These are phyloP conservation scores for Cercocebus atys DNA, from an alignment of 2,113 vertebrate genomes.

Conservation along the genomic window DNA sequence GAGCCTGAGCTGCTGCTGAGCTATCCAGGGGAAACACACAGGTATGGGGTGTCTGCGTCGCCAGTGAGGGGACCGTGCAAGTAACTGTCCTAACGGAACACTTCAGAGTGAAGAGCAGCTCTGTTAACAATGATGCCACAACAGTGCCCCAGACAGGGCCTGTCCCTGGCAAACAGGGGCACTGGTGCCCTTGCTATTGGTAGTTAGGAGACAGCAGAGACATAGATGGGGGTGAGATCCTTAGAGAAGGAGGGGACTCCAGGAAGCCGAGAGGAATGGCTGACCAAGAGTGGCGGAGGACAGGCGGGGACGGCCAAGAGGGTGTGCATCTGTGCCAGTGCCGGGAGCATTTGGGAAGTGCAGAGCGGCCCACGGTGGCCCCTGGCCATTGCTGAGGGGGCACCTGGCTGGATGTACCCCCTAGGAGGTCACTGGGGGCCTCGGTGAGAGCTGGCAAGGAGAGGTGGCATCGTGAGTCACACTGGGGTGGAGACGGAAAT, in stretches of 20 bases:
- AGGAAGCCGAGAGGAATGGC: background rate
- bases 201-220: background rate
- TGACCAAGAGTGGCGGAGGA: too few relatives aligned
- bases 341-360: background rate
- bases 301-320: too few relatives aligned
- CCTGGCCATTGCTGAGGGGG: background rate
- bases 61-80: rapidly evolving
- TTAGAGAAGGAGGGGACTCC: rapidly evolving
- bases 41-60: rapidly evolving
- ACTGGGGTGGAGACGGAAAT: background rate
- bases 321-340: background rate
- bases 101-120: background rate
- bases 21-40: rapidly evolving
- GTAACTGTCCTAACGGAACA: background rate
- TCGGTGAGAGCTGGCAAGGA: background rate
- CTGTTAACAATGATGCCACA: background rate
- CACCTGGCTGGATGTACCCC: background rate
- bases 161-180: rapidly evolving
- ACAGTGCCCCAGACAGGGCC: rapidly evolving
- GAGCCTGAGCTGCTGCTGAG: background rate
- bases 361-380: background rate
- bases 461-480: background rate
- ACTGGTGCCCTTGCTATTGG: rapidly evolving
- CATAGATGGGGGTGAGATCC: background rate
- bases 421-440: rapidly evolving